phyloP scores from a whole-genome alignment of 2,888 invertebrate species.

The Thecophora atra region DNA sequence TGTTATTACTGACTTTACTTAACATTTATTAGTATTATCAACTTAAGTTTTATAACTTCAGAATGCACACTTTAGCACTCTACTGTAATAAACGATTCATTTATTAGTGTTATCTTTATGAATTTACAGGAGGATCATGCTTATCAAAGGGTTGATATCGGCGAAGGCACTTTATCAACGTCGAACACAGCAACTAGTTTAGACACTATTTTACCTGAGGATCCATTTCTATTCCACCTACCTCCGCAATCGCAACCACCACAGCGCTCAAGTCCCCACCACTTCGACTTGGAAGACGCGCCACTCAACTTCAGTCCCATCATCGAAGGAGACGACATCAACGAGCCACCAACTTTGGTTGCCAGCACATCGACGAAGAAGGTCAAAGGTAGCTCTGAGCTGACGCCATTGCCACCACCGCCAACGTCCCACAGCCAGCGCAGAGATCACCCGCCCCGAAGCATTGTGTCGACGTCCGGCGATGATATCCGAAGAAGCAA shows the following conservation, averaged over 20 bases:
- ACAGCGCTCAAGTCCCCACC: slow-evolving; percentile 35
- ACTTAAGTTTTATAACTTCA: background rate
- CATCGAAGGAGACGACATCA: slow-evolving; percentile 53
- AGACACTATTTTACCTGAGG: slow-evolving; percentile 66
- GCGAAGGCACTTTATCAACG: slow-evolving; percentile 68
- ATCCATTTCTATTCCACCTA: slow-evolving; percentile 60
- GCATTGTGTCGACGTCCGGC: slow-evolving; percentile 50
- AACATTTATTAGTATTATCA: too few relatives aligned
- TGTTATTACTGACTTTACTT: too few relatives aligned
- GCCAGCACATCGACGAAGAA: slow-evolving; percentile 45
- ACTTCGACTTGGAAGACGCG: slow-evolving; percentile 52
- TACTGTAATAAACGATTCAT: too few relatives aligned
- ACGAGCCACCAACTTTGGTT: slow-evolving; percentile 49
- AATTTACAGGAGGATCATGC: slow-evolving; percentile 56
- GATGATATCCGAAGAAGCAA: slow-evolving; percentile 60
- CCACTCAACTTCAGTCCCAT: slow-evolving; percentile 60
- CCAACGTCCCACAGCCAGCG: slow-evolving; percentile 59
- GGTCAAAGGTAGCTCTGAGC: slow-evolving; percentile 53
- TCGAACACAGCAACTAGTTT: slow-evolving; percentile 73
- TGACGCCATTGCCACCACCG: slow-evolving; percentile 57
- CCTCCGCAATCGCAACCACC: slow-evolving; percentile 49
- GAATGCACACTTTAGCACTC: slow-evolving; percentile 29
- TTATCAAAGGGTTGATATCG: slow-evolving; percentile 62
- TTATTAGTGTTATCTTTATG: slow-evolving; percentile 26
- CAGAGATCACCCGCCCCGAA: slow-evolving; percentile 61